phyloP scores from a whole-genome alignment of 2,113 vertebrate species.

The Alaudala cheleensis region DNA sequence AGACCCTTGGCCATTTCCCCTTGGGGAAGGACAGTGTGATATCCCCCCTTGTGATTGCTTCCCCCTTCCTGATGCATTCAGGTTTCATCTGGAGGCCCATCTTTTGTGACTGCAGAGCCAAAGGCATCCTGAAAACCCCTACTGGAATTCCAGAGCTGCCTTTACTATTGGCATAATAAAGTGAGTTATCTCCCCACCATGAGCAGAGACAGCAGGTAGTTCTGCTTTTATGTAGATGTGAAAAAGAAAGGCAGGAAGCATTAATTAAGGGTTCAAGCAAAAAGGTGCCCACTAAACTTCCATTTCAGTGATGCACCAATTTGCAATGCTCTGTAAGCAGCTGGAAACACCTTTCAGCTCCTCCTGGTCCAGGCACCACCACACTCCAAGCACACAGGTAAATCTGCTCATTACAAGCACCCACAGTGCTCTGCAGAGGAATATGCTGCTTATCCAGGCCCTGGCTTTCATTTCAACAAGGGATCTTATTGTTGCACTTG shows the following conservation, averaged over 20 bases:
- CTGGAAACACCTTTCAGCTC: background rate
- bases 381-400: background rate
- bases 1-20: background rate
- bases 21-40: background rate
- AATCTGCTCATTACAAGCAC: background rate
- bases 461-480: constrained; percentile 16
- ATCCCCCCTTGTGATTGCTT: background rate
- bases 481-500: background rate
- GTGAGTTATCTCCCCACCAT: background rate
- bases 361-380: background rate
- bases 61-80: background rate
- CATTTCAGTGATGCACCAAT: background rate
- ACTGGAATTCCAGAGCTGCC: background rate
- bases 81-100: background rate
- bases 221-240: background rate
- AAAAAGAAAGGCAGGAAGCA: background rate
- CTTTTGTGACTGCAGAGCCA: background rate
- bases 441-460: background rate
- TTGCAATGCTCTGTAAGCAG: accelerated
- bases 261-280: background rate
- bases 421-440: background rate
- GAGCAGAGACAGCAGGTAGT: background rate
- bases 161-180: background rate
- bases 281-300: background rate
- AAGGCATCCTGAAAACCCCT: background rate